Conservation (phyloP, 2,113 vertebrate genomes). For the Clarias macrocephalus region DNA sequence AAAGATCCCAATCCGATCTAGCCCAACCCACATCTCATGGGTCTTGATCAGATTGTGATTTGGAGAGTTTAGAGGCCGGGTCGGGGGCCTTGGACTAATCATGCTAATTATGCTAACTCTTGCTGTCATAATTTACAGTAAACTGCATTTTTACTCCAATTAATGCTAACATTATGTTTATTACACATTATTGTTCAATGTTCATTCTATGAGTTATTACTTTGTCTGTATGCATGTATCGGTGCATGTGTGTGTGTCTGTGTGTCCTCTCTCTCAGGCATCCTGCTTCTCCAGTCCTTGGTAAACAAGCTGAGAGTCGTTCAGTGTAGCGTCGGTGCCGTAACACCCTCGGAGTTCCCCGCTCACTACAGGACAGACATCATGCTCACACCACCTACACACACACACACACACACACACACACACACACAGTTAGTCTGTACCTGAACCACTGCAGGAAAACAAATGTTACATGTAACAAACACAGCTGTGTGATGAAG, state of each 20-base stretch:
- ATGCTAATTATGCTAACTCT: too few species aligned
- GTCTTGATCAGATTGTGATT: too few species aligned
- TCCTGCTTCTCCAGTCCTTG: conserved; percentile 49
- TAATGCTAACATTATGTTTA: background rate
- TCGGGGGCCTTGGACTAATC: background rate
- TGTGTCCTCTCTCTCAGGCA: background rate
- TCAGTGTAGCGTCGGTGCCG: conserved; percentile 2
- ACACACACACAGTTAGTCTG: conserved; percentile 7
- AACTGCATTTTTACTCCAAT: too few species aligned
- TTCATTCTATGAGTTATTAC: background rate
- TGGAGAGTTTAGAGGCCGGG: too few species aligned
- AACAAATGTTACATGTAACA: background rate
- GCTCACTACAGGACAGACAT: conserved; percentile 72
- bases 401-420: conserved; percentile 21
- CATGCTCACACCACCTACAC: conserved; percentile 80
- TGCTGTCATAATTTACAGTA: background rate
- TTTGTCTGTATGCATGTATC: background rate
- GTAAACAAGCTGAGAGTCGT: conserved; percentile 71
- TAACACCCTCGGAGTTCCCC: conserved; percentile 68
- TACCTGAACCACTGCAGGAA: background rate
- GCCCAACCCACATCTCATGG: too few species aligned
- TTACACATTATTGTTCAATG: background rate
- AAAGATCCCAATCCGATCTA: too few species aligned
- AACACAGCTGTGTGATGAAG: too few species aligned
- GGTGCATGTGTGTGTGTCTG: background rate